These are phyloP conservation scores for Rostratula benghalensis DNA, from an alignment of 2,113 vertebrate species.

Conservation along the genomic window DNA sequence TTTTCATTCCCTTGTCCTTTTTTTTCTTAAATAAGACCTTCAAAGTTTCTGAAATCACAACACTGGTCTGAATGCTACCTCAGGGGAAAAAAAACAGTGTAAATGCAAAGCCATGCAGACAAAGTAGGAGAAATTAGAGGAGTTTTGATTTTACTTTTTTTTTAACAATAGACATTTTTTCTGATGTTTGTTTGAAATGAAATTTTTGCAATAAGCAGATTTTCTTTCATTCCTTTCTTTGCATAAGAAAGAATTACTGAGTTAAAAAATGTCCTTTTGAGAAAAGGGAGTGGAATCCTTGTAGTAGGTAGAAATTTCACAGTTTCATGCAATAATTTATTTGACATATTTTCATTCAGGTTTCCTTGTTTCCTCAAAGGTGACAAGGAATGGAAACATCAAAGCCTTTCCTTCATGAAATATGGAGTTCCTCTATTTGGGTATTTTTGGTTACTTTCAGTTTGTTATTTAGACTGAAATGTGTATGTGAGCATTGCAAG, in stretches of 20 bases:
- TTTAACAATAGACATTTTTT: background rate
- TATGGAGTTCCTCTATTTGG: background rate
- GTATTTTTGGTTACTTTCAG: background rate
- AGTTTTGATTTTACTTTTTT: background rate
- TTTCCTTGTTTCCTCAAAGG: background rate
- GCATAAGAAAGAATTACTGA: background rate
- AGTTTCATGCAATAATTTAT: background rate
- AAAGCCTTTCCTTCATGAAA: background rate
- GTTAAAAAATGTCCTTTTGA: background rate
- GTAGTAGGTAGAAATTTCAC: background rate
- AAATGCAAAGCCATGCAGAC: background rate
- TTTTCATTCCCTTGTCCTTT: background rate
- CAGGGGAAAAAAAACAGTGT: background rate
- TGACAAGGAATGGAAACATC: background rate
- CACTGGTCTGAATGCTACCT: background rate
- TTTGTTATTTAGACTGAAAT: background rate
- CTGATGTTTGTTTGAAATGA: background rate
- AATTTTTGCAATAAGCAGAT: constrained; percentile 34
- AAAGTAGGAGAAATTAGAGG: background rate
- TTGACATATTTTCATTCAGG: background rate
- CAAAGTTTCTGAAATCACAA: constrained; percentile 52
- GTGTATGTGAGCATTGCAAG: background rate
- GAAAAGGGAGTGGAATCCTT: background rate
- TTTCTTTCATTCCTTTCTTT: background rate
- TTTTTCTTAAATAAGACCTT: background rate